Conservation (phyloP, 1,140 invertebrate genomes). For the Philaenus spumarius region DNA sequence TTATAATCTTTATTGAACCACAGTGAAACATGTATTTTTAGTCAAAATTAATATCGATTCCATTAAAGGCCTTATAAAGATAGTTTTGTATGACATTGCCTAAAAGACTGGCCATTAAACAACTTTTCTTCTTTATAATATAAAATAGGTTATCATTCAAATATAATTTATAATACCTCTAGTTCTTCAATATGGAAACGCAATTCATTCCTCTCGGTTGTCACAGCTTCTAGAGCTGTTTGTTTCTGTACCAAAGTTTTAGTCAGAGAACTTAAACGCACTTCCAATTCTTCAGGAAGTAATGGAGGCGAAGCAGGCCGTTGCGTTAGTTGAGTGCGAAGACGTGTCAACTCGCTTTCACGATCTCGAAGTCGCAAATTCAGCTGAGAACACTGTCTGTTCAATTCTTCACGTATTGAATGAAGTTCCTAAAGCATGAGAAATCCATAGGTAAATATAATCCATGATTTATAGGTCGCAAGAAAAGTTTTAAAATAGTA, state of each 20-base stretch:
- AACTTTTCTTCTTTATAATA: neutral
- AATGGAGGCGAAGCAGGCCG: slow-evolving; percentile 39
- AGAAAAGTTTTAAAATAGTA: too few relatives aligned
- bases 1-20: too few relatives aligned
- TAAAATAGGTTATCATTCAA: slow-evolving; percentile 11
- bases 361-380: slow-evolving; percentile 49
- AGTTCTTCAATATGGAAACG: slow-evolving; percentile 69
- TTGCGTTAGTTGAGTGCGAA: slow-evolving; percentile 49
- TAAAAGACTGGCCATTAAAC: too few relatives aligned
- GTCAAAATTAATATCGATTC: too few relatives aligned
- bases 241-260: slow-evolving; percentile 68
- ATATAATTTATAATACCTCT: slow-evolving; percentile 46
- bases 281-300: slow-evolving; percentile 41
- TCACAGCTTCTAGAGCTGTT: slow-evolving; percentile 63
- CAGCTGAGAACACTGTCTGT: slow-evolving; percentile 45
- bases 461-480: neutral
- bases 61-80: too few relatives aligned
- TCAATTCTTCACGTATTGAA: slow-evolving; percentile 51
- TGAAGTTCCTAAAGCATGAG: slow-evolving; percentile 48
- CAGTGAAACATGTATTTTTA: too few relatives aligned
- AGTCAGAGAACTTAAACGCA: slow-evolving; percentile 20
- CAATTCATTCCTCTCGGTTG: slow-evolving; percentile 72
- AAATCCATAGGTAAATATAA: neutral
- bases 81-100: too few relatives aligned
- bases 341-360: slow-evolving; percentile 52